These are phyloP conservation scores for Staurois parvus DNA, from an alignment of 2,797 vertebrate species.

Conservation along the genomic window DNA sequence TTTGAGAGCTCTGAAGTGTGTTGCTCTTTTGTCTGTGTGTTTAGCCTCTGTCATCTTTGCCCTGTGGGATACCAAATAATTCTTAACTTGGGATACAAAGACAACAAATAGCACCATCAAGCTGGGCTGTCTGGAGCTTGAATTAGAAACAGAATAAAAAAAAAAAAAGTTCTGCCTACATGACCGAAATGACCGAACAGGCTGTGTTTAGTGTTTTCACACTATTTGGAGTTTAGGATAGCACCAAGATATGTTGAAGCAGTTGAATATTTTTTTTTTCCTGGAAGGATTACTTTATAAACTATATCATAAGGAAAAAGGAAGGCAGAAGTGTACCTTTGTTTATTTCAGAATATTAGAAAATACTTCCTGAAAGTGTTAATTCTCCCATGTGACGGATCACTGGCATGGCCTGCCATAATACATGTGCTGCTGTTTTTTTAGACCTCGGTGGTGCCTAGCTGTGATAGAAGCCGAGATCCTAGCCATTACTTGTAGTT, in stretches of 20 bases:
- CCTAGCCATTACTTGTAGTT: slow-evolving; percentile 46
- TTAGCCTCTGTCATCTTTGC: no score
- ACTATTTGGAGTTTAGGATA: neutral
- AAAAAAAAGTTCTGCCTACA: no score
- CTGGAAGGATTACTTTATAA: neutral
- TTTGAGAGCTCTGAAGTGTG: no score
- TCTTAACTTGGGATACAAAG: no score
- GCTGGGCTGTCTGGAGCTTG: no score
- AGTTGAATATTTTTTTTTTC: neutral
- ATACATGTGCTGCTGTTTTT: neutral
- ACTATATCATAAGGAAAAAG: neutral
- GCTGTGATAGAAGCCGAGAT: slow-evolving; percentile 26
- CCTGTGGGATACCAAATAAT: no score
- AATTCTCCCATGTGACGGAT: neutral
- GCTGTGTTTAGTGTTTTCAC: no score
- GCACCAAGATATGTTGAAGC: neutral
- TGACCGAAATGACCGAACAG: no score
- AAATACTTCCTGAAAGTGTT: neutral
- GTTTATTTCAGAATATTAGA: neutral
- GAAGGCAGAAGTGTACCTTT: neutral
- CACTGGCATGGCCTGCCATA: no score
- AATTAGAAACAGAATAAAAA: no score
- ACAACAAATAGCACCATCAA: no score
- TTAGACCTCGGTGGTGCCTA: neutral
- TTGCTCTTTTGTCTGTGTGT: no score